Percentiles rank a stretch among this genome's conserved stretches.
phyloP scores from a whole-genome alignment of 2,113 vertebrate genomes.

The Pipra filicauda region DNA sequence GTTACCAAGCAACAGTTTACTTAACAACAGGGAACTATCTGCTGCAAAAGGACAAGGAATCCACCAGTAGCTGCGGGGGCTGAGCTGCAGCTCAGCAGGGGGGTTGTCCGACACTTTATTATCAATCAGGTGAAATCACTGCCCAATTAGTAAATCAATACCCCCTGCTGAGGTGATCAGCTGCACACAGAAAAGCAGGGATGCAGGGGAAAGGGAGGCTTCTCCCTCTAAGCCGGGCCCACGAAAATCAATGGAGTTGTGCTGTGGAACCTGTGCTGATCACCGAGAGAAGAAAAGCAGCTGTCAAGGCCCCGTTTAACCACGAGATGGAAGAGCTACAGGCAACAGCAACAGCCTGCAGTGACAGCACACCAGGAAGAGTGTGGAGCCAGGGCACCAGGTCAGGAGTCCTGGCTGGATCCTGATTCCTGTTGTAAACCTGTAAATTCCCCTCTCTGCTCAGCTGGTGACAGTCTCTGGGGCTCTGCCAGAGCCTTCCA shows the following conservation, averaged over 20 bases:
- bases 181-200: not conserved
- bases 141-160: slow-evolving; percentile 52
- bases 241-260: slow-evolving; percentile 45
- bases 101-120: slow-evolving; percentile 50
- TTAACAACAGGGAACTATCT: slow-evolving; percentile 52
- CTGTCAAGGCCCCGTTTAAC: not conserved
- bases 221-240: not conserved
- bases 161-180: not conserved
- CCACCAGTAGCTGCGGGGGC: not conserved
- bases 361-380: not conserved
- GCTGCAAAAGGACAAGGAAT: slow-evolving; percentile 50
- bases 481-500: not conserved
- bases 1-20: slow-evolving; percentile 72
- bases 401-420: not conserved
- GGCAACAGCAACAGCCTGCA: not conserved
- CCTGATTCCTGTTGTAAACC: not conserved
- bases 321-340: not conserved
- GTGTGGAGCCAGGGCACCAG: not conserved
- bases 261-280: slow-evolving; percentile 2
- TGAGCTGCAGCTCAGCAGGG: slow-evolving; percentile 57
- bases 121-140: slow-evolving; percentile 51
- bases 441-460: not conserved
- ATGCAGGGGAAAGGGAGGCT: not conserved
- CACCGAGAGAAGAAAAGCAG: not conserved
- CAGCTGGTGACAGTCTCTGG: not conserved